Conservation (phyloP, 2,888 invertebrate genomes). For the Yponomeuta plumbellus region DNA sequence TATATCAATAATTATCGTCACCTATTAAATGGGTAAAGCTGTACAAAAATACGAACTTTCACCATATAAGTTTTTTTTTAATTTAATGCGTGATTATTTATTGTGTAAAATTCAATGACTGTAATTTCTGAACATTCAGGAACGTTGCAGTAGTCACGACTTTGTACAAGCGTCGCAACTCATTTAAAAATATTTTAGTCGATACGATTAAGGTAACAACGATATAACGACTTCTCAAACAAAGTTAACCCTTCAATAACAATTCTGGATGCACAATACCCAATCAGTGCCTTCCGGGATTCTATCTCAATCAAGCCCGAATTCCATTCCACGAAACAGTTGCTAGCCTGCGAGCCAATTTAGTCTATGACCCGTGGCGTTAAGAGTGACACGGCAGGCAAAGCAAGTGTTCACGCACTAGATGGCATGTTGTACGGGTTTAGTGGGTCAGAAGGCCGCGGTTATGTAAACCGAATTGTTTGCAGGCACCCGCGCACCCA, state of each 20-base stretch:
- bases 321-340: slow-evolving; percentile 1
- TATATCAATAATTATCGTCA: too few relatives aligned
- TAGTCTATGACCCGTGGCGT: background rate
- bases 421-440: slow-evolving; percentile 31
- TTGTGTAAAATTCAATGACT: too few relatives aligned
- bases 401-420: slow-evolving; percentile 51
- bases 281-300: background rate
- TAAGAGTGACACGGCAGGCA: background rate
- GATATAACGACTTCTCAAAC: too few relatives aligned
- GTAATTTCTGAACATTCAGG: too few relatives aligned
- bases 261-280: background rate
- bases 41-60: too few relatives aligned
- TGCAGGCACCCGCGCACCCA: background rate
- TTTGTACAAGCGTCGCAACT: too few relatives aligned
- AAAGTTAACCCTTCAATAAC: background rate
- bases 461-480: slow-evolving; percentile 40
- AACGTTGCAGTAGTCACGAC: too few relatives aligned
- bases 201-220: too few relatives aligned
- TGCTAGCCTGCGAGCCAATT: background rate
- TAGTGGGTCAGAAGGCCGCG: slow-evolving; percentile 55
- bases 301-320: background rate
- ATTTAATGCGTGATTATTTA: too few relatives aligned
- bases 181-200: too few relatives aligned
- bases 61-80: too few relatives aligned
- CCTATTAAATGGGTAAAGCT: too few relatives aligned